Evolutionary conservation across 92 coral and sea anemone species (phyloP), one percentile per base, ranked within the genome.

Genomic region (Metridium senile): DNA sequence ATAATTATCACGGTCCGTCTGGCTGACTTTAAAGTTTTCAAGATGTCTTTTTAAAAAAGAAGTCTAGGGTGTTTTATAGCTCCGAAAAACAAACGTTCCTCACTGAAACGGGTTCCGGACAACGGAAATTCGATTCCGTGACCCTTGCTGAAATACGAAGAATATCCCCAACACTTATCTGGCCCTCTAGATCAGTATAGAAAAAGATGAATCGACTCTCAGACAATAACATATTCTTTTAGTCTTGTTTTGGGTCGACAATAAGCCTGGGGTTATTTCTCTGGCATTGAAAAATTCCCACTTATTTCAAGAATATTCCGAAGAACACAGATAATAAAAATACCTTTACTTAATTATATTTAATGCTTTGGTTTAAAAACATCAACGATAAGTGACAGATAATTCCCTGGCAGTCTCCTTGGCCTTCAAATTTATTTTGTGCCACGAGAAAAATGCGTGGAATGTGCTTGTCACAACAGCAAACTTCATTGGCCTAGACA

Each of bases 61-160:
- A 43, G 9, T 28, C 21, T 26, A 33, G 27, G 27, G 43, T 53
- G 64, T 52, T 71, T 53, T 32, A 43, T 22, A 35, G 7, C 58
- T 70, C 61, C n/a, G 58, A 59, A 54, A 22, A 26, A 46, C 26
- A n/a, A 17, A 23, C 25, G 64, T 6, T 52, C 23, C 61, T 71
- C n/a, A n/a, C 49, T 29, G 46, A 57, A 62, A 45, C 66, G 58
- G 32, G 49, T 58, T 73, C 78, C 78, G 78, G 78, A 57, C 67
- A 33, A 45, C 16, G 78, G 78, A 73, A 73, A 73, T 73, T 73
- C 57, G 78, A 73, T 58, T 73, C 78, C 78, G 68, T 73, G 78
- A 73, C 78, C 78, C 64, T 4, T 63, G 39, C 33, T 33, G 29
- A 26, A 71, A 71, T 46, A 71, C 45, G 63, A 33, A 34, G 76